Conservation (phyloP, 2,797 vertebrate species). For the Onychomys arenicola region DNA sequence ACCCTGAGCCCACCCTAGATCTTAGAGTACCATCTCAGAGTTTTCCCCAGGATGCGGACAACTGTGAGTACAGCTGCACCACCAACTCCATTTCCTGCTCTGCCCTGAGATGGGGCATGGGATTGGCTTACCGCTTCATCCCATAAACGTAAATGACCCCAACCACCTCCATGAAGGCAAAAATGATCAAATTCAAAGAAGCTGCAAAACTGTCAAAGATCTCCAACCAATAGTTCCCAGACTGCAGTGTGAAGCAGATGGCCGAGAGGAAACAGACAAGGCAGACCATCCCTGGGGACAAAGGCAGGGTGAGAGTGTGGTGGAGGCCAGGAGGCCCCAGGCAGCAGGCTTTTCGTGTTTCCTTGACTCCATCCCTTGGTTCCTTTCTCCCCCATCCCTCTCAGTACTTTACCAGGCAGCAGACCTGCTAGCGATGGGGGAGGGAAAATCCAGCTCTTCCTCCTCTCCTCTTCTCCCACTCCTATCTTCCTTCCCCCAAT, state of each 20-base stretch:
- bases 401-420: not conserved
- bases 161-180: constrained; percentile 92
- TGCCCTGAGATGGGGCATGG: not conserved
- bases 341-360: too few relatives aligned
- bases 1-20: too few relatives aligned
- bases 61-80: too few relatives aligned
- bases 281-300: constrained; percentile 88
- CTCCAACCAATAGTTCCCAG: constrained; percentile 97
- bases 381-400: accelerated
- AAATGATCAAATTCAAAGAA: constrained; percentile 91
- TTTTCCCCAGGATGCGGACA: not conserved
- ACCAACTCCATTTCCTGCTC: too few relatives aligned
- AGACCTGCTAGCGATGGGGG: not conserved
- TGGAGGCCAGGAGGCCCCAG: too few relatives aligned
- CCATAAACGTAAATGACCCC: constrained; percentile 90
- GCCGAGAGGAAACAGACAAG: constrained; percentile 87
- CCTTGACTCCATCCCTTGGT: too few relatives aligned
- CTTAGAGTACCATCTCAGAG: not conserved
- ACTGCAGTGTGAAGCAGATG: constrained; percentile 92
- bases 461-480: not conserved
- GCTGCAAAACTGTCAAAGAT: constrained; percentile 92
- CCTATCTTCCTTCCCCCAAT: not conserved
- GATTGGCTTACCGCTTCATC: constrained; percentile 88
- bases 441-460: not conserved
- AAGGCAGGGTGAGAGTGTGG: not conserved